Base-by-base conservation (phyloP, 2,113 vertebrate species). In the Chaetura pelagica region DNA sequence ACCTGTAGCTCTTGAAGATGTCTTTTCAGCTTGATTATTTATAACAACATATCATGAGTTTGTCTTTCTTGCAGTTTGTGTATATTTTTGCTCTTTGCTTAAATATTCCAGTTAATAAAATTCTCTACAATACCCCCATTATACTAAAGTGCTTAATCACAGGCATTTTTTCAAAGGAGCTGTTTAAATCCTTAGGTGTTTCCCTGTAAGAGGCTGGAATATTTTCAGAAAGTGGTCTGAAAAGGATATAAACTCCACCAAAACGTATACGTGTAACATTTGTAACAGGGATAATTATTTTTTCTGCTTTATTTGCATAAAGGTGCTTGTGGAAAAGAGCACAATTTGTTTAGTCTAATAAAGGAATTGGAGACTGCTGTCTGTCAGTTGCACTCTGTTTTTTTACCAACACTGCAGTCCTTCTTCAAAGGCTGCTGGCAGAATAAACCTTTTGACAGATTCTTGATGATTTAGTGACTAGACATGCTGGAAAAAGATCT, bases 391-490 rank as follows among this genome's bases (percentile, higher is more conserved):
- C 14, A 67, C 7, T 11, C 40, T 72, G n/a, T 44, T 75, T 95
- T n/a, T 90, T 75, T 40, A 61, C 58, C 17, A 85, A 4, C 7
- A 32, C 17, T 75, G 18, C 32, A 12, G 42, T 62, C 29, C 54
- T 21, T 64, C 57, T 93, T 67, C 58, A 30, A 62, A 46, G 46
- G 12, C 74, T 90, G 29, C 66, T 17, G 8, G 67, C 35, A 63
- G 29, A 79, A 69, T 74, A 62, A 67, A 52, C 38, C 83, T 94
- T 91, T 67, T 93, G 57, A 81, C 69, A 90, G 87, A 73, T 68
- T 42, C 12, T 32, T 89, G 81, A 57, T 34, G 52, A 42, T 42
- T 42, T 42, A 42, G 40, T 42, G 40, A 42, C 40, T 42, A 42
- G 40, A 42, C 14, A 12, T 42, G 40, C 11, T 42, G 40, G 40